Evolutionary conservation across 2,113 vertebrate genomes (phyloP), one percentile per base, ranked within the genome.

Genomic region (Columbina picui): DNA sequence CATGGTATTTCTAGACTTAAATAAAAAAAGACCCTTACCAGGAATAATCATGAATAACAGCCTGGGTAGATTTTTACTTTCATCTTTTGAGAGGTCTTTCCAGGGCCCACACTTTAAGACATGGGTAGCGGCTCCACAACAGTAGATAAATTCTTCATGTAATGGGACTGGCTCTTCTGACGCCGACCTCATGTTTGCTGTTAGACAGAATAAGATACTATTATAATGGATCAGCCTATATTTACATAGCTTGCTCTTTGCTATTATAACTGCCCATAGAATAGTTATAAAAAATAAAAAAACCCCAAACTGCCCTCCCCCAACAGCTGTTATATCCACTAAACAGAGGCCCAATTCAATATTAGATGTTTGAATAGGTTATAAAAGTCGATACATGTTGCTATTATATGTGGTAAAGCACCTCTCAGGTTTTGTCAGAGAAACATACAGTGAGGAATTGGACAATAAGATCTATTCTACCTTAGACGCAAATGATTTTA

Each of bases 101-200:
- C 98, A 98, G 15, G 98, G 98, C 12, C 98, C 98, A 84, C 97
- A 98, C 63, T 98, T 98, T 29, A 98, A 49, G 57, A 98, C 94
- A 49, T 98, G 97, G 30, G 98, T 98, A 91, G 97, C 98, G 78
- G 95, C 97, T 97, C 98, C 98, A 45, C 96, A 95, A 36, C 98
- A 98, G 61, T 97, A 97, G 85, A 98, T 87, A 76, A 98, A 98
- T 93, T 98, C 98, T 67, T 98, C 98, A 26, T 95, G 97, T 6
- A 98, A 76, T 10, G 97, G 97, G 55, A 98, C 87, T 79, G 97
- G 93, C 43, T 98, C 98, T 94, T 98, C 94, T 29, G 93, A 88
- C 0, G 13, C 53, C 0, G 60, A 63, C 68, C 81, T 85, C 78
- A 89, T 96, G 49, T 82, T 95, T 91, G 95, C 97, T 96, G 92